Conservation (phyloP, 2,888 invertebrate genomes). For the Rugalucina vietnamica region DNA sequence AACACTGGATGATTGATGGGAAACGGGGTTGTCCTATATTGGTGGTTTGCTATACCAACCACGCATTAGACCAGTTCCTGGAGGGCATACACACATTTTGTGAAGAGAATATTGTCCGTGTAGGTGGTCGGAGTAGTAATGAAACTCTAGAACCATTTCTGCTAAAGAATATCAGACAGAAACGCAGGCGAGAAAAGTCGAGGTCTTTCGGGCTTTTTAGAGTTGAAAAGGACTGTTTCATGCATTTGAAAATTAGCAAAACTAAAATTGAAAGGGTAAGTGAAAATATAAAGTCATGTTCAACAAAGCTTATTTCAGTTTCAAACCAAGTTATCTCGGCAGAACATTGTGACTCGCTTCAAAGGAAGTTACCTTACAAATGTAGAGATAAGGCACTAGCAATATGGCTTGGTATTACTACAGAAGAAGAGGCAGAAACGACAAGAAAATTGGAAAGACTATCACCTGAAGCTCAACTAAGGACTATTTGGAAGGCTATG, state of each 20-base stretch:
- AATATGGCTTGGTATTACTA: conserved; percentile 4
- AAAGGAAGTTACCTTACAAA: neutral
- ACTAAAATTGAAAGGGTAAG: conserved; percentile 55
- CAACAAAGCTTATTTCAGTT: conserved; percentile 51
- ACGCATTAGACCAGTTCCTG: conserved; percentile 82
- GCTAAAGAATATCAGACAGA: conserved; percentile 43
- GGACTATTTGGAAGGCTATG: conserved; percentile 32
- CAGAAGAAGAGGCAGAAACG: neutral
- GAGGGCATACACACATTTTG: conserved; percentile 75
- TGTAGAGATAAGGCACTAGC: neutral
- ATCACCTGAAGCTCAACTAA: neutral
- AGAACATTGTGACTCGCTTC: conserved; percentile 47
- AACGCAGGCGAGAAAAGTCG: conserved; percentile 35
- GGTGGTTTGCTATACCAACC: conserved; percentile 83
- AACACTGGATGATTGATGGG: conserved; percentile 78
- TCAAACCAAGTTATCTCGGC: conserved; percentile 46
- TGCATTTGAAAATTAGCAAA: conserved; percentile 36
- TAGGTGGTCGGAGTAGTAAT: conserved; percentile 78
- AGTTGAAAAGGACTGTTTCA: conserved; percentile 60
- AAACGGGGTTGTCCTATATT: conserved; percentile 74
- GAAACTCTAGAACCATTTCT: conserved; percentile 67
- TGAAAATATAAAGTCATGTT: conserved; percentile 51
- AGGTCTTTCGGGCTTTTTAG: conserved; percentile 50
- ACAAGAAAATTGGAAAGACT: neutral
- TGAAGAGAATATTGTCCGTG: conserved; percentile 73